Evolutionary conservation across 2,888 invertebrate genomes (phyloP).

Genomic region (Clanis bilineata): DNA sequence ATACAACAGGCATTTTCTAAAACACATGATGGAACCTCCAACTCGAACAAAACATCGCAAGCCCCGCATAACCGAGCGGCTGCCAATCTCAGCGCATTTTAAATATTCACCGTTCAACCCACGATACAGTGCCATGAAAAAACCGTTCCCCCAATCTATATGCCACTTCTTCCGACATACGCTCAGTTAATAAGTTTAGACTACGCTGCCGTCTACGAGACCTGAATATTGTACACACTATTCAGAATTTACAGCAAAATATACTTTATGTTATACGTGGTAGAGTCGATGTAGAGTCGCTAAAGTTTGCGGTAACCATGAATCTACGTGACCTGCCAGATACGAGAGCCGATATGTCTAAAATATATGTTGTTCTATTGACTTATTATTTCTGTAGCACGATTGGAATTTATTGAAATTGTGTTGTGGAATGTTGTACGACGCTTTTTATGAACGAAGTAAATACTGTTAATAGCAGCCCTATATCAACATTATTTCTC

Average conservation of each 20-base stretch:
- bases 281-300: neutral
- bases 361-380: slow-evolving; percentile 3
- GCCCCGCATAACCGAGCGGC: neutral
- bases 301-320: neutral
- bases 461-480: too few relatives aligned
- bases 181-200: slow-evolving; percentile 58
- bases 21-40: neutral
- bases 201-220: slow-evolving; percentile 42
- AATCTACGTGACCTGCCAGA: slow-evolving; percentile 11
- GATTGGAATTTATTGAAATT: neutral
- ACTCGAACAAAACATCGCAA: neutral
- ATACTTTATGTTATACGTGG: neutral
- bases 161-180: slow-evolving; percentile 34
- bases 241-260: neutral
- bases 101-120: slow-evolving; percentile 7
- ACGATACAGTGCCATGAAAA: slow-evolving; percentile 29
- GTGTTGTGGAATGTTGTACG: neutral
- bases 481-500: too few relatives aligned
- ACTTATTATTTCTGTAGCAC: slow-evolving; percentile 11
- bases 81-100: slow-evolving; percentile 12
- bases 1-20: neutral
- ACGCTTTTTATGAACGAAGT: too few relatives aligned
- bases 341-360: slow-evolving; percentile 5
- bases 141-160: slow-evolving; percentile 39
- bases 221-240: slow-evolving; percentile 33